phyloP scores from a whole-genome alignment of 2,888 invertebrate species.

The Didymodactylos carnosus region DNA sequence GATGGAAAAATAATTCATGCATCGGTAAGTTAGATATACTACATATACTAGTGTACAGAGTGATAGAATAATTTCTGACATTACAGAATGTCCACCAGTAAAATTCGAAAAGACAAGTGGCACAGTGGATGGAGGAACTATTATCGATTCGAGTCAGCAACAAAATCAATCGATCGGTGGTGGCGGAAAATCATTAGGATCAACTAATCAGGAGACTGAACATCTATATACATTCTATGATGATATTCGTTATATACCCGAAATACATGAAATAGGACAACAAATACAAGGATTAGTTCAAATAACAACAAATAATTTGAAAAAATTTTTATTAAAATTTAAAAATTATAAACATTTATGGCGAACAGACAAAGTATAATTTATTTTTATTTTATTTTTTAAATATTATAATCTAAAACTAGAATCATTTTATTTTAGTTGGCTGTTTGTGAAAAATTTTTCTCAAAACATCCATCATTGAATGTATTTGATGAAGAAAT shows the following conservation, averaged over 20 bases:
- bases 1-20: slow-evolving; percentile 69
- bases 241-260: slow-evolving; percentile 51
- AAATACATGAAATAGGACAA: slow-evolving; percentile 48
- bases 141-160: neutral
- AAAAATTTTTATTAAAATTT: slow-evolving; percentile 42
- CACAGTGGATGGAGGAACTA: slow-evolving; percentile 39
- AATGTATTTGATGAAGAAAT: slow-evolving; percentile 61
- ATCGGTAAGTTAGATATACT: too few species aligned
- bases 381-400: neutral
- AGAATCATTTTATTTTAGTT: slow-evolving; percentile 20
- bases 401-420: neutral
- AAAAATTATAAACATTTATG: slow-evolving; percentile 32
- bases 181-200: neutral
- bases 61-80: too few species aligned
- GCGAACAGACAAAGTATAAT: slow-evolving; percentile 32
- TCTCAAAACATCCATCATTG: slow-evolving; percentile 45
- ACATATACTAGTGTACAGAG: too few species aligned
- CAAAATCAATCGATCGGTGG: too few species aligned
- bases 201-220: slow-evolving; percentile 36
- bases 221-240: slow-evolving; percentile 57
- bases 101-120: slow-evolving; percentile 18
- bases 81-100: slow-evolving; percentile 8
- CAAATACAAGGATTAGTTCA: slow-evolving; percentile 50
- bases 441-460: slow-evolving; percentile 55
- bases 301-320: slow-evolving; percentile 46